Percentiles rank a stretch among this genome's conserved stretches.
Conservation (phyloP, 2,113 vertebrate genomes). For the Panthera leo region DNA sequence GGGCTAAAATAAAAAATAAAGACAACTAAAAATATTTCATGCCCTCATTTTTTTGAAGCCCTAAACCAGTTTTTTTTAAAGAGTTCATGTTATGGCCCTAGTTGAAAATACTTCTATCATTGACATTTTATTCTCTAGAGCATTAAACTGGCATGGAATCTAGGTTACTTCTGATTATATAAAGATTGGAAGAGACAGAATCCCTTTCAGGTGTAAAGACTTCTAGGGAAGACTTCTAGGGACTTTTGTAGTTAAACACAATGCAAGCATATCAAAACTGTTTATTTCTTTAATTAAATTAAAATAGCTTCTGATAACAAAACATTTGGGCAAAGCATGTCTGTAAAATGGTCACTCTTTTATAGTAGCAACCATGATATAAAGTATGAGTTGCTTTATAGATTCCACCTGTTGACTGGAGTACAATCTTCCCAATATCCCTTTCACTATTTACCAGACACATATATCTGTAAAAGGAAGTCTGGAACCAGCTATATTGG, state of each 20-base stretch:
- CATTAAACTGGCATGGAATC: conserved; percentile 25
- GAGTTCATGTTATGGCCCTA: conserved; percentile 5
- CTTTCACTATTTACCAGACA: background rate
- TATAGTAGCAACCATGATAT: background rate
- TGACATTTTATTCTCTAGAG: background rate
- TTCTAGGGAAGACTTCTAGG: background rate
- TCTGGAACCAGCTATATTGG: background rate
- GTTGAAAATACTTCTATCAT: conserved; percentile 54
- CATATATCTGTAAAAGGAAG: background rate
- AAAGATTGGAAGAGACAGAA: background rate
- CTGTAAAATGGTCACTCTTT: background rate
- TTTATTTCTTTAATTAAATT: background rate
- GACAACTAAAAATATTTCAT: conserved; percentile 61
- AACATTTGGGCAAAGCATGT: background rate
- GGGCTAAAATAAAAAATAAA: conserved; percentile 15
- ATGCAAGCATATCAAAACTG: background rate
- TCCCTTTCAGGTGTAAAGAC: background rate
- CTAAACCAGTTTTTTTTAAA: conserved; percentile 23
- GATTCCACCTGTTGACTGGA: background rate
- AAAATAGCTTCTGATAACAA: background rate
- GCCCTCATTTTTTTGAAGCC: conserved; percentile 33
- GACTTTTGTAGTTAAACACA: background rate
- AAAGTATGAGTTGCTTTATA: background rate
- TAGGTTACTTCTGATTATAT: conserved; percentile 57
- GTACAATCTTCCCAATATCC: background rate